These are phyloP conservation scores for Dermochelys coriacea DNA, from an alignment of 2,797 vertebrate species.

Conservation along the genomic window DNA sequence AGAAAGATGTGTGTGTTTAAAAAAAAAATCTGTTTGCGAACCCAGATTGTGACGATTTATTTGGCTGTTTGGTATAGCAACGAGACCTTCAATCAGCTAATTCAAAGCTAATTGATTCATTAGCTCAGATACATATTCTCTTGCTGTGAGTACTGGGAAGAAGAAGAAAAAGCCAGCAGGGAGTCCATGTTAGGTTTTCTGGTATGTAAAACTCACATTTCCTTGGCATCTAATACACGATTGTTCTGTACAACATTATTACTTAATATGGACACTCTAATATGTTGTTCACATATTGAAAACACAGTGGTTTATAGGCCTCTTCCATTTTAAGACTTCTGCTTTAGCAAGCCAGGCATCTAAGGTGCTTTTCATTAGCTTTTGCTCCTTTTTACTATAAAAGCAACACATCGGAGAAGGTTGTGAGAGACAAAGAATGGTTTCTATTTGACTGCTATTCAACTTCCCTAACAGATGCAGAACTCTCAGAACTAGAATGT, in stretches of 20 bases:
- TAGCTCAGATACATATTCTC: background rate
- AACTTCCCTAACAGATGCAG: background rate
- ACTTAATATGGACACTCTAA: background rate
- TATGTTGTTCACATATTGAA: slow-evolving; percentile 13
- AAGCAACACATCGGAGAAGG: background rate
- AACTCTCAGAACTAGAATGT: background rate
- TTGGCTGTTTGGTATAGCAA: background rate
- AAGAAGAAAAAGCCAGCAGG: background rate
- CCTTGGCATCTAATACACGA: slow-evolving; percentile 18
- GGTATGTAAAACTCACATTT: background rate
- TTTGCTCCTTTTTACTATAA: background rate
- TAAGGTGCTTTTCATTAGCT: background rate
- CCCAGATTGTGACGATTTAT: background rate
- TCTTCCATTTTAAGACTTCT: slow-evolving; percentile 7
- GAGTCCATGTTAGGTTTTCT: background rate
- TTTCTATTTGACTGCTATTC: background rate
- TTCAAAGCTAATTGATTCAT: slow-evolving; percentile 25
- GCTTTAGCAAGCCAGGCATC: background rate
- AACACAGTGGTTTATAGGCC: slow-evolving; percentile 44
- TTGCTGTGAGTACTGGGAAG: background rate
- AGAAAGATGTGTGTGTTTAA: background rate
- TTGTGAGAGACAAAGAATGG: background rate
- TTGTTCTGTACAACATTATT: background rate
- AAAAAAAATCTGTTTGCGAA: background rate
- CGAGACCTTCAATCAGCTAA: background rate